Conservation (phyloP, 1,140 invertebrate species). For the Maniola jurtina region DNA sequence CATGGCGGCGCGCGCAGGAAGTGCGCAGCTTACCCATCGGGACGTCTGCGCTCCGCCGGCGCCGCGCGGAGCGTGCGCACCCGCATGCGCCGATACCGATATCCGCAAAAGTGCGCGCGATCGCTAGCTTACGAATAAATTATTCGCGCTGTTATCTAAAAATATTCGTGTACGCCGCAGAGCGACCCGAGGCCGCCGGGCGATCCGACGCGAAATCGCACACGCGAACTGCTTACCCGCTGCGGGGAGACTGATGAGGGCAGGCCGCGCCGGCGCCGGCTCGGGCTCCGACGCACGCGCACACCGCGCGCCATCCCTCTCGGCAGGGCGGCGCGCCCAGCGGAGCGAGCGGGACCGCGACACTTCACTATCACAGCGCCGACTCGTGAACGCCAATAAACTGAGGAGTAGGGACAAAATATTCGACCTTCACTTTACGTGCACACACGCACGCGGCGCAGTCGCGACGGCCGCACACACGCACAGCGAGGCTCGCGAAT, state of each 20-base stretch:
- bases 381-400: constrained; percentile 76
- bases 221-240: constrained; percentile 72
- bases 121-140: constrained; percentile 73
- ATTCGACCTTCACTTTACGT: constrained; percentile 77
- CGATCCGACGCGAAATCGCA: constrained; percentile 55
- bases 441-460: constrained; percentile 56
- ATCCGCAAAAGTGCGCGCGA: constrained; percentile 69
- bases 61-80: constrained; percentile 42
- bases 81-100: constrained; percentile 60
- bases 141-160: constrained; percentile 76
- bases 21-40: constrained; percentile 77
- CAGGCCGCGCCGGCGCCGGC: constrained; percentile 71
- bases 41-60: constrained; percentile 56
- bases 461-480: constrained; percentile 55
- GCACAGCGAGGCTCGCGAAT: constrained; percentile 61
- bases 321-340: constrained; percentile 22
- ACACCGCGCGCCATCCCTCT: constrained; percentile 57
- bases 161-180: constrained; percentile 72
- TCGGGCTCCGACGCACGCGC: constrained; percentile 68
- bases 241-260: constrained; percentile 75
- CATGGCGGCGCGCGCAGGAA: constrained; percentile 76
- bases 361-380: constrained; percentile 68
- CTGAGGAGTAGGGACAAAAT: constrained; percentile 76
- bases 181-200: constrained; percentile 52
- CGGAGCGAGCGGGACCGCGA: constrained; percentile 60